Evolutionary conservation across 2,888 invertebrate species (phyloP), one percentile per base, ranked within the genome.

Genomic region (Heliconius erato): DNA sequence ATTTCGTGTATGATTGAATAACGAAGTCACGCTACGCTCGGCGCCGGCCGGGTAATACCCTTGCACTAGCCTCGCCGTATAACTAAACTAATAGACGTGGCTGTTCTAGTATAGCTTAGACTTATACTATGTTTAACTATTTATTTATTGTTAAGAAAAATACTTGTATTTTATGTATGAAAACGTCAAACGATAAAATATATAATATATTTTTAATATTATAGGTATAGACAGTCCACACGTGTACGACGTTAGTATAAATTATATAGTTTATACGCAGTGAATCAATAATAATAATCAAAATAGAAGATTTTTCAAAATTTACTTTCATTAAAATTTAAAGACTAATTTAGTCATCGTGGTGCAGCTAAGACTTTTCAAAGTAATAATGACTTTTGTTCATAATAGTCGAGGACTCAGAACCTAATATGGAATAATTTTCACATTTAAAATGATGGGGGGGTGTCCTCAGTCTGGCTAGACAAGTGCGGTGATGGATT

Each of bases 11-110:
- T 85, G 87, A 85, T 86, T 88, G 88, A 89, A 90, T 90, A 90
- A 87, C 89, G 86, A 86, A 90, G 92, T 93, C 93, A 93, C 94
- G 94, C 91, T 87, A 93, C 59, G 79, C 85, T 80, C 86, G 88
- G 88, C 89, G 89, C 89, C 87, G 82, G 49, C 82, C 81, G 86
- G 88, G 88, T 87, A 87, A 86, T 88, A 86, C 88, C 87, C 78
- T 32, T 44, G 44, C 49, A 78, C 76, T 67, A 68, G 23, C 16
- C 44, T 49, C 49, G 67, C 28, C 68, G 68, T 68, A 49, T 49
- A 78, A 78, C 65, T 44, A 78, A 65, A 78, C 35, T 76, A 63
- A 63, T 26, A 35, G 76, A 76, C 9, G 14, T 63, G 23, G 23
- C 23, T 2, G 19, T 54, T 54, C 54, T 76, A 40, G 35, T 63